Evolutionary conservation across 1,140 invertebrate genomes (phyloP).

Genomic region (Carcinoscorpius rotundicauda): DNA sequence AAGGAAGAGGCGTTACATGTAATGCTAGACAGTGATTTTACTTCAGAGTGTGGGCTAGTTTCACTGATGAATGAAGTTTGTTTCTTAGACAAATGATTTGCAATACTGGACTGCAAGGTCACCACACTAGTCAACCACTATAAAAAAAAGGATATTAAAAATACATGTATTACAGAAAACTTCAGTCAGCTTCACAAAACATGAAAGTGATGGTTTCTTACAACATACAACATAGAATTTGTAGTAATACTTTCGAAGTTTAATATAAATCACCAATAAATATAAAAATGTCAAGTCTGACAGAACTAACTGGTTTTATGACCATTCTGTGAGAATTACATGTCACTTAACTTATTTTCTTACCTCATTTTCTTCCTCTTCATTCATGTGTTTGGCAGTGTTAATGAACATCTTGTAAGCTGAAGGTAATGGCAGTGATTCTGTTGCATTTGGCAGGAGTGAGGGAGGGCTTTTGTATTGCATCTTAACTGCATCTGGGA

Average conservation of each 20-base stretch:
- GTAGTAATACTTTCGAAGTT: too few species aligned
- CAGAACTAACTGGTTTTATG: not conserved
- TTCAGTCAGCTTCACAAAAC: too few species aligned
- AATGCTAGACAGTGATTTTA: too few species aligned
- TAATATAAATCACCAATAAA: too few species aligned
- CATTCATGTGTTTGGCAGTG: slow-evolving; percentile 24
- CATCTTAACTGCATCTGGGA: slow-evolving; percentile 60
- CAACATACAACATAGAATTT: too few species aligned
- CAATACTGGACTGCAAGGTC: slow-evolving; percentile 36
- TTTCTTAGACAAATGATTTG: slow-evolving; percentile 32
- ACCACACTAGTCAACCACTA: slow-evolving; percentile 38
- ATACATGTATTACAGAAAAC: too few species aligned
- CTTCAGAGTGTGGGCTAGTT: too few species aligned
- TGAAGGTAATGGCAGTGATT: slow-evolving; percentile 9
- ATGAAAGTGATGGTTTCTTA: too few species aligned
- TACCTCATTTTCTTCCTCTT: slow-evolving; percentile 38
- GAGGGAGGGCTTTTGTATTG: slow-evolving; percentile 61
- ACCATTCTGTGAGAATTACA: slow-evolving; percentile 2
- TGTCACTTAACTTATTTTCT: slow-evolving; percentile 23
- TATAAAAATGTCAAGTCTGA: not conserved
- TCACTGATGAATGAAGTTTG: slow-evolving; percentile 6
- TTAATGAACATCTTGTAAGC: not conserved
- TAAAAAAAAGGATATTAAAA: too few species aligned
- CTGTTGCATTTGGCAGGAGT: slow-evolving; percentile 42
- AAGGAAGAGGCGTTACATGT: too few species aligned